Percentiles rank a stretch among this genome's conserved stretches.
Conservation (phyloP, 1,140 invertebrate species). For the Bombus confusus region DNA sequence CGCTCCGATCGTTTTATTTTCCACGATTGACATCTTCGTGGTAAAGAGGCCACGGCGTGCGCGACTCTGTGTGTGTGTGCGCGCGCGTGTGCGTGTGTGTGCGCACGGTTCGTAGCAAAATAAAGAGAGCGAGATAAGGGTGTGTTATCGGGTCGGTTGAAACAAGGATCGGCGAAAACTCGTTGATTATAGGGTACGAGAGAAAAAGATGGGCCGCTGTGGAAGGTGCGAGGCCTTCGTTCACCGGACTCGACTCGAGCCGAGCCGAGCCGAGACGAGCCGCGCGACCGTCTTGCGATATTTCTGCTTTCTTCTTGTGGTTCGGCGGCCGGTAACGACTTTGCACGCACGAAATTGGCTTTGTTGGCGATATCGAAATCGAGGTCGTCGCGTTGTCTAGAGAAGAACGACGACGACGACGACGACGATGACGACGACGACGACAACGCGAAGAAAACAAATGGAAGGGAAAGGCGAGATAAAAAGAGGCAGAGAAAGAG, state of each 20-base stretch:
- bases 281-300: background rate
- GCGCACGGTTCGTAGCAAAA: background rate
- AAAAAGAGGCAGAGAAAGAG: background rate
- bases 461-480: background rate
- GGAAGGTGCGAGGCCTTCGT: background rate
- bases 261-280: background rate
- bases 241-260: background rate
- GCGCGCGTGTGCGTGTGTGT: too few species aligned
- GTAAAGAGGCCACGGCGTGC: background rate
- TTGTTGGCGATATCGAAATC: slow-evolving; percentile 38
- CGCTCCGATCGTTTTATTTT: background rate
- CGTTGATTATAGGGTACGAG: slow-evolving; percentile 36
- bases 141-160: slow-evolving; percentile 23
- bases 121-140: background rate
- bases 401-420: slow-evolving; percentile 6
- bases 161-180: slow-evolving; percentile 28
- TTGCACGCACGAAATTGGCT: slow-evolving; percentile 47
- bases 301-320: background rate
- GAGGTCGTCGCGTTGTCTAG: slow-evolving; percentile 13
- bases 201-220: background rate
- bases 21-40: background rate
- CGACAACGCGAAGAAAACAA: background rate
- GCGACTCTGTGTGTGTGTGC: too few species aligned
- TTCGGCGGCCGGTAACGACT: background rate
- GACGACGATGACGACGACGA: too few species aligned